Conservation (phyloP, 1,140 invertebrate species). For the Linepithema humile region DNA sequence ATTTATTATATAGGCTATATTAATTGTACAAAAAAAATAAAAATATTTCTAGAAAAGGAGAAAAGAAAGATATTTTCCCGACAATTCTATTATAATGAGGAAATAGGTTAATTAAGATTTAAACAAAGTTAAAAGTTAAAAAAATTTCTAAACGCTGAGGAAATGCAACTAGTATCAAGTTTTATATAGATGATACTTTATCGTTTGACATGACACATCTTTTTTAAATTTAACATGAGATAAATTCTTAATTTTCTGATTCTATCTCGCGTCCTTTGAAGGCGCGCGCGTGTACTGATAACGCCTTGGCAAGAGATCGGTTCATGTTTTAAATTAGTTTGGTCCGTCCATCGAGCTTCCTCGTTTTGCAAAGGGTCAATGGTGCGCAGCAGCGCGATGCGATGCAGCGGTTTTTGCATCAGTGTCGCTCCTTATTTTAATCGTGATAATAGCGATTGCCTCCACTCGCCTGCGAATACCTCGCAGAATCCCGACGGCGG, state of each 20-base stretch:
- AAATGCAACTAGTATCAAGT: neutral
- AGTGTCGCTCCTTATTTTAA: slow-evolving; percentile 65
- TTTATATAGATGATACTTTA: neutral
- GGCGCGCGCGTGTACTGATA: neutral
- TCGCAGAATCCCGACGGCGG: neutral
- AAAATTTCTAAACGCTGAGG: too few species aligned
- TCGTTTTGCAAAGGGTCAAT: neutral
- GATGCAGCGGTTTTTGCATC: slow-evolving; percentile 5
- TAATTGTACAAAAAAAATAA: neutral
- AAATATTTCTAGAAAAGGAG: neutral
- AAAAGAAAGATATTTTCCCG: too few species aligned
- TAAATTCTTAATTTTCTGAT: slow-evolving; percentile 9
- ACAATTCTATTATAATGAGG: neutral
- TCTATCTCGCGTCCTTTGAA: neutral
- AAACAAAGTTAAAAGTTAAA: too few species aligned
- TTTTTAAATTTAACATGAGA: too few species aligned
- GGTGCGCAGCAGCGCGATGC: slow-evolving; percentile 4
- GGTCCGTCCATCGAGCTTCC: neutral
- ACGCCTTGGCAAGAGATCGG: neutral
- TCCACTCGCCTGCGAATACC: slow-evolving; percentile 7
- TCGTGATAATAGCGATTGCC: slow-evolving; percentile 57
- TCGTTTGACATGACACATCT: too few species aligned
- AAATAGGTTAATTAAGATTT: too few species aligned
- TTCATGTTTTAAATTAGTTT: slow-evolving; percentile 62
- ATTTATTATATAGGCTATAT: neutral